Evolutionary conservation across 2,888 invertebrate genomes (phyloP), one percentile per base, ranked within the genome.

Genomic region (Lithophane semibrunnea): DNA sequence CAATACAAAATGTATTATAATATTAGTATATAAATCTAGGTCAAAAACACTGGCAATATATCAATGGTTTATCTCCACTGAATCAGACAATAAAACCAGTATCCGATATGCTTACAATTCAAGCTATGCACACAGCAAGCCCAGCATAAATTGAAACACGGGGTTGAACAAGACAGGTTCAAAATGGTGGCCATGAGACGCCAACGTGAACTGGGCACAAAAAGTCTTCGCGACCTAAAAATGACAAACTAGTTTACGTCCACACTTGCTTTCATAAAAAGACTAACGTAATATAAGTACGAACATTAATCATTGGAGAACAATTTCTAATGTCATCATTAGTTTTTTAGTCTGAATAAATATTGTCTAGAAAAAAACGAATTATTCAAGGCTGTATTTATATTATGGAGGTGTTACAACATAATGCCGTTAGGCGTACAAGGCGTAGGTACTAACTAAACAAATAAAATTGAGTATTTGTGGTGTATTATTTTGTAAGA

Each of bases 281-380:
- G 3, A 44, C 24, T 13, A 66, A 68, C 76, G 58, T 24, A 81
- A 72, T 69, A 12, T 13, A 67, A 66, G 56, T 56, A 66, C 60
- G 21, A 16, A 42, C 52, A 68, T 82, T 70, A 70, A 58, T 81
- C 81, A 77, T 44, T 54, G 61, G 42, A 56, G 68, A 76, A 65
- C 24, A 72, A 77, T 82, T 70, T 81, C 69, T 78, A 70, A 73
- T 82, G 78, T 74, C 82, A 71, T 60, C 79, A 42, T 78, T 82
- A 81, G 49, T 60, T 78, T 37, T 67, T 71, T 4, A 61, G 29
- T 61, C 52, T 72, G 67, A 68, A 76, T 68, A 80, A 80, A 80
- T 65, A 72, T 37, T 63, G 77, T 49, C n/a, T 80, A 29, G 76
- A 76, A 76, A 54, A 60, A 68, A 29, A 80, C 18, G 13, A n/a